Evolutionary conservation across 2,113 vertebrate genomes (phyloP).

Genomic region (Ageneiosus marmoratus): DNA sequence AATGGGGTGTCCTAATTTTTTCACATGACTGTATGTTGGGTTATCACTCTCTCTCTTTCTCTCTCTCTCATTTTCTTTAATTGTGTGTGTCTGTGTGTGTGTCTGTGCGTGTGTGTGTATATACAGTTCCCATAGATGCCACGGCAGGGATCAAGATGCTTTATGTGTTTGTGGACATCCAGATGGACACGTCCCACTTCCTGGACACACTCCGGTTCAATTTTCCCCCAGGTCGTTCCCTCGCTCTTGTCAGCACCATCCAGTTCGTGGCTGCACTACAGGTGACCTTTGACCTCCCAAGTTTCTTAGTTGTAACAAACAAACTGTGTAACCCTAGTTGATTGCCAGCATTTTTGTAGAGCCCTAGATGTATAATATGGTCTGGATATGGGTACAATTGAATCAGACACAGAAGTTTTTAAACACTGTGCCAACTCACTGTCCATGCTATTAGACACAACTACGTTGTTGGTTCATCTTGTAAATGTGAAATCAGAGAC

Average conservation of each 20-base stretch:
- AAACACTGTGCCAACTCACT: too few relatives aligned
- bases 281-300: conserved; percentile 70
- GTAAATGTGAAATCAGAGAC: too few relatives aligned
- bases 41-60: conserved; percentile 6
- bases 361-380: background rate
- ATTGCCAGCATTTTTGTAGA: background rate
- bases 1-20: too few relatives aligned
- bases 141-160: conserved; percentile 88
- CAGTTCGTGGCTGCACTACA: conserved; percentile 94
- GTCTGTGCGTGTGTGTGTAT: conserved; percentile 24
- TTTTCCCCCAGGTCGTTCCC: conserved; percentile 75
- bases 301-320: conserved; percentile 23
- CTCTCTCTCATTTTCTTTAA: conserved; percentile 49
- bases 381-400: background rate
- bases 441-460: too few relatives aligned
- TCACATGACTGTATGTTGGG: background rate
- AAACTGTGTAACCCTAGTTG: background rate
- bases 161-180: conserved; percentile 97
- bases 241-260: conserved; percentile 96
- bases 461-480: too few relatives aligned
- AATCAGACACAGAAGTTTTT: too few relatives aligned
- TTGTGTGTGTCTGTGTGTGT: conserved; percentile 3
- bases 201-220: conserved; percentile 90
- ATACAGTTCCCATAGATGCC: conserved; percentile 88
- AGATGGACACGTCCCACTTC: conserved; percentile 90